phyloP scores from a whole-genome alignment of 2,113 vertebrate species.

The Apodemus sylvaticus region DNA sequence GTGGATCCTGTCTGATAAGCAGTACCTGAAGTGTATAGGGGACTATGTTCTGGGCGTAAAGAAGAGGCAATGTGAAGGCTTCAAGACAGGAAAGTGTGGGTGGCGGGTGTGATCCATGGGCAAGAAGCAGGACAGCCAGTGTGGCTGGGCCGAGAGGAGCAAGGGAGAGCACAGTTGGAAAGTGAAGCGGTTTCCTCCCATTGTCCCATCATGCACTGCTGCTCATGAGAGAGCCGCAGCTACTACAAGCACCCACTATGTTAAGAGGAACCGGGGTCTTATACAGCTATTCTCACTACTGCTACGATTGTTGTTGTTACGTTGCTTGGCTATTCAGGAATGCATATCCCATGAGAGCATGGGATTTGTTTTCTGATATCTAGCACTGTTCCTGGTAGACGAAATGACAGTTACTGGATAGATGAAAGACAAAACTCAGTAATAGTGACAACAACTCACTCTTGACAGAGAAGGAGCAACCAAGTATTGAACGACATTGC shows the following conservation, averaged over 20 bases:
- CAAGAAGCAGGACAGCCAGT: background rate
- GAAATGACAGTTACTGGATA: background rate
- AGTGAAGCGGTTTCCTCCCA: background rate
- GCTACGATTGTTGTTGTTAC: background rate
- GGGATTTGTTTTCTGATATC: background rate
- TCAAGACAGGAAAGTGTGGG: background rate
- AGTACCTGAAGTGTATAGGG: background rate
- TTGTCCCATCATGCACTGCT: background rate
- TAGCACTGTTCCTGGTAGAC: background rate
- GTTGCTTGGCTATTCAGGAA: background rate
- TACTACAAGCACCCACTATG: too few relatives aligned
- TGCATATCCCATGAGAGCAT: background rate
- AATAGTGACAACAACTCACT: background rate
- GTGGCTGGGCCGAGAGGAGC: background rate
- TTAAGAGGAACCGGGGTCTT: background rate
- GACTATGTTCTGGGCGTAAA: background rate
- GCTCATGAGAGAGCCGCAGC: background rate
- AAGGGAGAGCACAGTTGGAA: fast-evolving
- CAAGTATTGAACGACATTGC: background rate
- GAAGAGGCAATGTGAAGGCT: background rate
- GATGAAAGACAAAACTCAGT: background rate
- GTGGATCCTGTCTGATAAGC: background rate
- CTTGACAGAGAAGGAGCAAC: background rate
- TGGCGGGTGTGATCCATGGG: background rate
- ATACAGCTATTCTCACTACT: too few relatives aligned